Evolutionary conservation across 2,888 invertebrate genomes (phyloP).

Genomic region (Cryptocephalus moraei): DNA sequence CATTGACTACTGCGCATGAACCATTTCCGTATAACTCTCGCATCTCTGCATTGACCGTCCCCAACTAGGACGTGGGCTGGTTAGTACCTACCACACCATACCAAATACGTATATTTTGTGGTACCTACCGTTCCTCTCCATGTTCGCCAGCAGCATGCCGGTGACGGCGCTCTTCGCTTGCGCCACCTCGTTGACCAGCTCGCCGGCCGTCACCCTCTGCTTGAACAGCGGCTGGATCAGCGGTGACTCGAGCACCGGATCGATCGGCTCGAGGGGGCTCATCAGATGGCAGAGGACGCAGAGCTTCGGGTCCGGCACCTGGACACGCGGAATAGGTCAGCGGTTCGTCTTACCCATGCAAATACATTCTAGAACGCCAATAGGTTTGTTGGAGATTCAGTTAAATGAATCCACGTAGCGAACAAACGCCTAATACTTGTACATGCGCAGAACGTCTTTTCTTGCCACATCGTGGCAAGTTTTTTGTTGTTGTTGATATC

Average conservation of each 20-base stretch:
- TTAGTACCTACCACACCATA: not conserved
- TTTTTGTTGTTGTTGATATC: no score
- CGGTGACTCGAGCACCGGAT: slow-evolving; percentile 77
- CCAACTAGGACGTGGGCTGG: no score
- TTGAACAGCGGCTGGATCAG: slow-evolving; percentile 67
- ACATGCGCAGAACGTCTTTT: no score
- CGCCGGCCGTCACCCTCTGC: slow-evolving; percentile 68
- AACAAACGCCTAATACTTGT: no score
- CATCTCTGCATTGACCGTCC: no score
- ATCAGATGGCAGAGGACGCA: slow-evolving; percentile 82
- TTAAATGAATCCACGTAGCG: not conserved
- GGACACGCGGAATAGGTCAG: not conserved
- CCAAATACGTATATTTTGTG: not conserved
- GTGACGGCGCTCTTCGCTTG: slow-evolving; percentile 66
- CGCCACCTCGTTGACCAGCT: slow-evolving; percentile 65
- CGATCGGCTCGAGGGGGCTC: slow-evolving; percentile 79
- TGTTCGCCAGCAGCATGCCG: slow-evolving; percentile 80
- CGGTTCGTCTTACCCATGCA: not conserved
- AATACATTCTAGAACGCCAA: not conserved
- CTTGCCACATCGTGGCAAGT: no score
- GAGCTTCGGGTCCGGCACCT: slow-evolving; percentile 78
- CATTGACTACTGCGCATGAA: no score
- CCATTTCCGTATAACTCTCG: no score
- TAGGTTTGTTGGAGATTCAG: not conserved
- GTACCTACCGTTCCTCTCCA: slow-evolving; percentile 67